These are phyloP conservation scores for Cephus sareptanus DNA, from an alignment of 2,888 invertebrate genomes.

Conservation along the genomic window DNA sequence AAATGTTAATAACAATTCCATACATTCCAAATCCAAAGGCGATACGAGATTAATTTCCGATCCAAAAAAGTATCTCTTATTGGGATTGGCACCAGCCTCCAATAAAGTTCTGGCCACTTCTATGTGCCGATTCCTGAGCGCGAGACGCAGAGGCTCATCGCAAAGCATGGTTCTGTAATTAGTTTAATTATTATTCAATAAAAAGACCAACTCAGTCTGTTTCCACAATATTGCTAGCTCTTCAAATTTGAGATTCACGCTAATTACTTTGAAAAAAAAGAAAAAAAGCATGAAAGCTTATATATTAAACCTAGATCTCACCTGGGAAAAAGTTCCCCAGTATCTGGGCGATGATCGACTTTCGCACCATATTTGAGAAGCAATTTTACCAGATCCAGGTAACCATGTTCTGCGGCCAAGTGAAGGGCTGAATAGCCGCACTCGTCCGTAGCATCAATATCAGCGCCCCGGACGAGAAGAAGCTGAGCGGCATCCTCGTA, in stretches of 20 bases:
- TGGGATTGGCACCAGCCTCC: conserved; percentile 88
- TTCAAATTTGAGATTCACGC: background rate
- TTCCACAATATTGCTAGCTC: background rate
- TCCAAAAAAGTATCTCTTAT: conserved; percentile 92
- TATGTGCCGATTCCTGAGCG: conserved; percentile 87
- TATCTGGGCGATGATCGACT: conserved; percentile 82
- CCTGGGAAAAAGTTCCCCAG: conserved; percentile 76
- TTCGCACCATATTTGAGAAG: conserved; percentile 82
- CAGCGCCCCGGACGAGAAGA: conserved; percentile 83
- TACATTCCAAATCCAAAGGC: conserved; percentile 79
- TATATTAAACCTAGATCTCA: conserved; percentile 16
- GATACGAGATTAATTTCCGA: conserved; percentile 90
- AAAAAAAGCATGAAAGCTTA: background rate
- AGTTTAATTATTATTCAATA: background rate
- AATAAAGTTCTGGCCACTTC: conserved; percentile 78
- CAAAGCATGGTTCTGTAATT: conserved; percentile 74
- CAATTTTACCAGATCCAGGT: conserved; percentile 75
- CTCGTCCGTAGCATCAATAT: conserved; percentile 86
- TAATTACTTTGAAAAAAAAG: background rate
- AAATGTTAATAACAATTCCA: conserved; percentile 84
- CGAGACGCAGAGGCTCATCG: conserved; percentile 90
- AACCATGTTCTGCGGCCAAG: conserved; percentile 90
- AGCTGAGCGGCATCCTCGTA: conserved; percentile 83
- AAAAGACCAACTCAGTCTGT: background rate
- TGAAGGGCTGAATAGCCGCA: conserved; percentile 93